Conservation (phyloP, 2,888 invertebrate species). For the Xestoiulus laeticollis region DNA sequence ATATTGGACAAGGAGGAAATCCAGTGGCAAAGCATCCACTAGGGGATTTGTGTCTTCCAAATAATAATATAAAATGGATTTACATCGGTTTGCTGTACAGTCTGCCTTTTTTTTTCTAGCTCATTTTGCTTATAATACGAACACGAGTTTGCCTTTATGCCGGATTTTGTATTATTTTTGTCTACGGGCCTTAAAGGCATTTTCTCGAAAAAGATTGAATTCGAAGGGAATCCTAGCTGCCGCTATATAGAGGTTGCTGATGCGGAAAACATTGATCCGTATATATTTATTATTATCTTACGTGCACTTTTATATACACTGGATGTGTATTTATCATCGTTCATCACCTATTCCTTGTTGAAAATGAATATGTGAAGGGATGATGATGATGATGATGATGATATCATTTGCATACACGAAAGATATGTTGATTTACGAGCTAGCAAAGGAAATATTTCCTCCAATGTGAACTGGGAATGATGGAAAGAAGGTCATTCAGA, state of each 20-base stretch:
- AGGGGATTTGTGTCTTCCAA: neutral
- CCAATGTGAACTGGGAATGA: too few species aligned
- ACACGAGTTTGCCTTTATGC: neutral
- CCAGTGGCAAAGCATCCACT: neutral
- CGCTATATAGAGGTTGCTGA: neutral
- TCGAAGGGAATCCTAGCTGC: neutral
- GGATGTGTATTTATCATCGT: neutral
- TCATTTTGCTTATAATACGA: neutral
- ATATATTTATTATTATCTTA: conserved; percentile 16
- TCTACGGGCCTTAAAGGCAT: neutral
- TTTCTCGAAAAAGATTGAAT: neutral
- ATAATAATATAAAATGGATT: conserved; percentile 7
- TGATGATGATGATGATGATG: neutral
- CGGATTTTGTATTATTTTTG: neutral
- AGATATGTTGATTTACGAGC: neutral
- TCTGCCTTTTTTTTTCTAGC: neutral
- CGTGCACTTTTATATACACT: neutral
- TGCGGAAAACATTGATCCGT: conserved; percentile 14
- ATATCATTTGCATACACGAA: neutral
- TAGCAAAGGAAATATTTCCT: neutral
- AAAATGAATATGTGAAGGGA: neutral
- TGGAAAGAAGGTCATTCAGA: too few species aligned
- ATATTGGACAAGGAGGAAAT: neutral
- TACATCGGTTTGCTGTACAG: neutral
- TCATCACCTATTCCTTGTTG: neutral